Percentiles rank a stretch among this genome's conserved stretches.
Conservation (phyloP, 1,140 invertebrate genomes). For the Neodiprion virginianus region DNA sequence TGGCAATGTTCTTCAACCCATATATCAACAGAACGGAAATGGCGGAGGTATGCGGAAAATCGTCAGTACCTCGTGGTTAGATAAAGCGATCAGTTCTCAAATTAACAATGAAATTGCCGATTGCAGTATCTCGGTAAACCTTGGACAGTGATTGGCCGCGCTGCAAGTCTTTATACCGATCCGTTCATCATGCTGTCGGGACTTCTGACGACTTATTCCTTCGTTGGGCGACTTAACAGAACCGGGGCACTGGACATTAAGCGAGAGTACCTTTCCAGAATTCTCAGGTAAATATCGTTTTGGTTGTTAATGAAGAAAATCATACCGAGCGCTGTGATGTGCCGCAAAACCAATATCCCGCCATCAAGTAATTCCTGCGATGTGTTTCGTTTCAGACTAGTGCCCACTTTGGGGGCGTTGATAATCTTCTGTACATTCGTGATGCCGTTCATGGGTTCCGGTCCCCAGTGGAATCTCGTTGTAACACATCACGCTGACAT, state of each 20-base stretch:
- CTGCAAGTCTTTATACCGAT: slow-evolving; percentile 79
- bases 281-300: slow-evolving; percentile 62
- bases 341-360: neutral
- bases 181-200: slow-evolving; percentile 80
- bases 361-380: neutral
- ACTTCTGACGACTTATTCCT: slow-evolving; percentile 71
- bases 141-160: slow-evolving; percentile 75
- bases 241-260: slow-evolving; percentile 66
- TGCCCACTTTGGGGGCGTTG: slow-evolving; percentile 67
- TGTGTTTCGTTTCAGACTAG: slow-evolving; percentile 54
- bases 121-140: slow-evolving; percentile 69
- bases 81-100: neutral
- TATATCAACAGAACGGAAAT: slow-evolving; percentile 73
- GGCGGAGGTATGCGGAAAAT: slow-evolving; percentile 64
- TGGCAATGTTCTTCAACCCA: slow-evolving; percentile 76
- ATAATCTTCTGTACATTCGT: slow-evolving; percentile 72
- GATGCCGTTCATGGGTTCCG: slow-evolving; percentile 66
- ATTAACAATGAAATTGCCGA: slow-evolving; percentile 13
- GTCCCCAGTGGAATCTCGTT: slow-evolving; percentile 72
- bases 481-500: slow-evolving; percentile 68
- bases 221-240: slow-evolving; percentile 66
- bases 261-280: slow-evolving; percentile 67
- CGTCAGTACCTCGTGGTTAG: neutral
- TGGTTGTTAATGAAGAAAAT: neutral
- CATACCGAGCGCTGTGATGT: neutral